phyloP scores from a whole-genome alignment of 2,797 vertebrate genomes.

The Allobates femoralis region DNA sequence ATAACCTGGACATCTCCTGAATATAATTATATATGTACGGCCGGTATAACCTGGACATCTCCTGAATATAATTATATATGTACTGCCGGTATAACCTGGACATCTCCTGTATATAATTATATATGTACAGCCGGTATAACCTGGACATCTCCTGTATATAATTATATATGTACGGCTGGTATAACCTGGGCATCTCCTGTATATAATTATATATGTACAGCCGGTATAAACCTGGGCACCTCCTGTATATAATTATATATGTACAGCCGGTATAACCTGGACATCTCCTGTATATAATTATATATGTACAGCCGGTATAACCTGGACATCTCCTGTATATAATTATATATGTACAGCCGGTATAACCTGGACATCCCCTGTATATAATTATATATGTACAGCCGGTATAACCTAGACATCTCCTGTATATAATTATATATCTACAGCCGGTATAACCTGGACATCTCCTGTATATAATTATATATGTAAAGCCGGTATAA shows the following conservation, averaged over 20 bases:
- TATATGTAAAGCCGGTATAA: background rate
- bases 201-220: background rate
- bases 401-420: background rate
- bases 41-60: too few relatives aligned
- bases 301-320: too few relatives aligned
- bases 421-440: too few relatives aligned
- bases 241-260: too few relatives aligned
- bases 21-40: too few relatives aligned
- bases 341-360: too few relatives aligned
- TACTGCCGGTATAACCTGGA: background rate
- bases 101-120: background rate
- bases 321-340: too few relatives aligned
- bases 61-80: too few relatives aligned
- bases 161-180: background rate
- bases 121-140: conserved; percentile 1
- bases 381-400: background rate
- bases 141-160: background rate
- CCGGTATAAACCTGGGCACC: background rate
- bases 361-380: too few relatives aligned
- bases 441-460: background rate
- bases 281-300: background rate
- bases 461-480: background rate
- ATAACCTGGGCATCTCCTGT: conserved; percentile 1
- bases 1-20: background rate
- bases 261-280: background rate